A percentile compares a stretch with the other conserved stretches of the same genome.
Evolutionary conservation across 2,797 vertebrate species (phyloP).

Genomic region (Coluber constrictor): DNA sequence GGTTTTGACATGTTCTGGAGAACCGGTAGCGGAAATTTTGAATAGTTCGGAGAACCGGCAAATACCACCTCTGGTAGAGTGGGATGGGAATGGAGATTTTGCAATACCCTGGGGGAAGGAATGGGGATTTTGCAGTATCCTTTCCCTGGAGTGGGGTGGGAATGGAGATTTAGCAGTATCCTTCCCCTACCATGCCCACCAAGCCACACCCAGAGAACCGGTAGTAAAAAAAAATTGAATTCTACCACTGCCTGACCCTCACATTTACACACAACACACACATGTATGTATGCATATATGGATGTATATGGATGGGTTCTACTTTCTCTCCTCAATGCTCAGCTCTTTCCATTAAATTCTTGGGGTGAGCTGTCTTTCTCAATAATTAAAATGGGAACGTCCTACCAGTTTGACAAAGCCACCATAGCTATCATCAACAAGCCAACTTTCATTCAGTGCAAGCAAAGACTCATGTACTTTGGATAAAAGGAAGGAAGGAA

Average conservation of each 20-base stretch:
- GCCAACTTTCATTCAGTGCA: neutral
- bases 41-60: too few species aligned
- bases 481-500: neutral
- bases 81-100: too few species aligned
- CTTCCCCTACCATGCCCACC: too few species aligned
- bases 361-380: neutral
- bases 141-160: too few species aligned
- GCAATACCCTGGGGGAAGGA: too few species aligned
- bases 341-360: neutral
- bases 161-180: too few species aligned
- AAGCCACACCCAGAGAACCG: too few species aligned
- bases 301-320: neutral
- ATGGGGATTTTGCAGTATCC: too few species aligned
- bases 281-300: neutral
- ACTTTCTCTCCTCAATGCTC: neutral
- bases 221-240: too few species aligned
- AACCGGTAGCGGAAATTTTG: too few species aligned
- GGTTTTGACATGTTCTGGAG: too few species aligned
- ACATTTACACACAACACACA: neutral
- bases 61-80: too few species aligned
- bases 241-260: neutral
- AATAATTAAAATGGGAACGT: neutral
- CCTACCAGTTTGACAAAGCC: neutral
- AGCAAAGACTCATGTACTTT: neutral
- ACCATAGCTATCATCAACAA: neutral